phyloP scores from a whole-genome alignment of 2,113 vertebrate genomes.

The Globicephala melas region DNA sequence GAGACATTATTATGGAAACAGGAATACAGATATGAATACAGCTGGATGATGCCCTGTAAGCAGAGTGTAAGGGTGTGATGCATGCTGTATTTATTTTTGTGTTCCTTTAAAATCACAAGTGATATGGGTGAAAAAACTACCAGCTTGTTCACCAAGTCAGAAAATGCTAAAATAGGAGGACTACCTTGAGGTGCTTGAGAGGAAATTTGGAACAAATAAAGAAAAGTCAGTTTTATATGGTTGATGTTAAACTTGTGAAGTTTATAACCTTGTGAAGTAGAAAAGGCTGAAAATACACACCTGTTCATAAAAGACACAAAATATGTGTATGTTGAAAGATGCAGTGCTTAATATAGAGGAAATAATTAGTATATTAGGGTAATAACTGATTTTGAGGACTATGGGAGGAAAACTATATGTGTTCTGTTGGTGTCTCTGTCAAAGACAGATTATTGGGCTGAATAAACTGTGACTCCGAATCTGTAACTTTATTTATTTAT shows the following conservation, averaged over 20 bases:
- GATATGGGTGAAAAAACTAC: not conserved
- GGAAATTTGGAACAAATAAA: conserved; percentile 1
- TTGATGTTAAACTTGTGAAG: not conserved
- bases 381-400: not conserved
- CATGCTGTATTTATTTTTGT: not conserved
- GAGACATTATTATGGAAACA: conserved; percentile 6
- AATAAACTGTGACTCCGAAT: not conserved
- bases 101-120: conserved; percentile 11
- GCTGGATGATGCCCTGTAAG: not conserved
- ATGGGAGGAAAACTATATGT: not conserved
- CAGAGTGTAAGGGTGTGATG: not conserved
- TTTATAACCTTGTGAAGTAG: not conserved
- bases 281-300: not conserved
- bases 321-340: not conserved
- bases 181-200: not conserved
- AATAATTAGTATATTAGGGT: not conserved
- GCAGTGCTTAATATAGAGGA: not conserved
- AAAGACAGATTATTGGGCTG: not conserved
- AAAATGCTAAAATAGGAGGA: not conserved
- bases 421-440: not conserved
- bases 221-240: not conserved
- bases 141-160: not conserved
- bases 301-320: not conserved
- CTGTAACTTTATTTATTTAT: not conserved
- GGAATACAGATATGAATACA: not conserved